phyloP scores from a whole-genome alignment of 30 jellyfish, hydroid and myxozoan genomes.

The Hydractinia echinata region DNA sequence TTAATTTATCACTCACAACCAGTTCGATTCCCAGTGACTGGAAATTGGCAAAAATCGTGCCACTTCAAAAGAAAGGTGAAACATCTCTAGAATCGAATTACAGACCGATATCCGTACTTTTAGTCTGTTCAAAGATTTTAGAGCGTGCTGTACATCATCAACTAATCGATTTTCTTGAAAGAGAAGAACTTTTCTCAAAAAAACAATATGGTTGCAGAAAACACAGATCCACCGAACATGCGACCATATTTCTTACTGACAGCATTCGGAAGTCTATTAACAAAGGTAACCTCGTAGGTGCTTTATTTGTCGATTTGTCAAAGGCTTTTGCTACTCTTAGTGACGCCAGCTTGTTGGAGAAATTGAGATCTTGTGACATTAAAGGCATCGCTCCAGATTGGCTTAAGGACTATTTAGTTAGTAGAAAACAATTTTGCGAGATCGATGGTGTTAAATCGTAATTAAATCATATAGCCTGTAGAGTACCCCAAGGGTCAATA shows the following conservation, averaged over 20 bases:
- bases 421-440: neutral
- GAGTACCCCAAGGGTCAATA: neutral
- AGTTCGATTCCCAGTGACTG: too few relatives aligned
- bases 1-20: too few relatives aligned
- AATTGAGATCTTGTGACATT: neutral
- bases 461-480: neutral
- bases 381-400: conserved; percentile 5
- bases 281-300: neutral
- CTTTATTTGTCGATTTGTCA: neutral
- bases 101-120: neutral
- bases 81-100: too few relatives aligned
- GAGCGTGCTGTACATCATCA: neutral
- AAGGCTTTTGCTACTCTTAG: conserved; percentile 4
- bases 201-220: neutral
- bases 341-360: conserved; percentile 11
- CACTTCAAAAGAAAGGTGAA: too few relatives aligned
- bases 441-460: neutral
- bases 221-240: conserved; percentile 8
- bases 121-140: neutral
- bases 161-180: neutral
- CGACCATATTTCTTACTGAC: neutral
- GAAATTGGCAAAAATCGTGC: too few relatives aligned
- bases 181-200: too few relatives aligned
- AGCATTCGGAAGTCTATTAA: neutral
- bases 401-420: neutral